Evolutionary conservation across 2,113 vertebrate genomes (phyloP).

Genomic region (Vidua macroura): DNA sequence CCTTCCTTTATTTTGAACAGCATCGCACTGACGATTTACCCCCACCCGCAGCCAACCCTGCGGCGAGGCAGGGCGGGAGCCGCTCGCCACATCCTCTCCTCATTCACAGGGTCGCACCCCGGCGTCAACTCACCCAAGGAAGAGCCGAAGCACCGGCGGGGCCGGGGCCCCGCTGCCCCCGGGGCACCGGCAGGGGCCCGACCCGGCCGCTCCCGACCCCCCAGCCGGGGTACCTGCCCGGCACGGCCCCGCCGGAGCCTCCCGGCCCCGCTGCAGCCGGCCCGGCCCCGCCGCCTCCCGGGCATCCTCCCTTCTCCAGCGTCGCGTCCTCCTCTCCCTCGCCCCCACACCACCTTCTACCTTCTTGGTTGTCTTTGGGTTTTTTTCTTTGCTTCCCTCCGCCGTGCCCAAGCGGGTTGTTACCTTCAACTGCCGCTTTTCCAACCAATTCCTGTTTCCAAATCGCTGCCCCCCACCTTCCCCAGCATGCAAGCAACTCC

Average conservation of each 20-base stretch:
- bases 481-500: background rate
- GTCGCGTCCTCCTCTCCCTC: background rate
- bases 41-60: background rate
- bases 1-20: background rate
- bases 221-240: background rate
- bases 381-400: background rate
- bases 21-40: background rate
- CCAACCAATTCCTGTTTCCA: background rate
- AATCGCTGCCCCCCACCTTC: background rate
- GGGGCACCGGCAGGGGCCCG: background rate
- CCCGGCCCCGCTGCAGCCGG: background rate
- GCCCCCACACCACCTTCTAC: background rate
- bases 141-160: too few species aligned
- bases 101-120: background rate
- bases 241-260: background rate
- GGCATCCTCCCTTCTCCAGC: background rate
- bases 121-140: background rate
- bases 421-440: background rate
- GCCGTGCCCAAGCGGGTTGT: background rate
- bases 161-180: background rate
- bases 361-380: too few species aligned
- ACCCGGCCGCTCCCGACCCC: too few species aligned
- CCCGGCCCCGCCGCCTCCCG: background rate
- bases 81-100: background rate
- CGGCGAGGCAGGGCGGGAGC: background rate